Evolutionary conservation across 2,888 invertebrate species (phyloP).

Genomic region (Drosophila engyochracea): DNA sequence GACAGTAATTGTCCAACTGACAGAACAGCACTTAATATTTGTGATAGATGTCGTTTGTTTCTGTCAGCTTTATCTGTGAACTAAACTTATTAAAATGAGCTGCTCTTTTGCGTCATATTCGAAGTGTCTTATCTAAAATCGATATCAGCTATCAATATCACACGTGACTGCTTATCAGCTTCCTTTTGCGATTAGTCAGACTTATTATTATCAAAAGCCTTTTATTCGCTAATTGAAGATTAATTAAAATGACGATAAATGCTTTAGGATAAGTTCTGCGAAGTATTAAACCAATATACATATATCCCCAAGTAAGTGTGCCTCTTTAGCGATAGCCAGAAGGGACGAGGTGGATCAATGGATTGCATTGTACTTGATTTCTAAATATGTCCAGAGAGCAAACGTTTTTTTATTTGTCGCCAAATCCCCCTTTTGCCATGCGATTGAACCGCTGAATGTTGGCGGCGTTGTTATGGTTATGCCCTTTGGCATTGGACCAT

Average conservation of each 20-base stretch:
- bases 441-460: constrained; percentile 40
- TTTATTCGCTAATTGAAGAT: neutral
- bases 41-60: constrained; percentile 20
- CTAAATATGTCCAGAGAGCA: constrained; percentile 23
- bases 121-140: constrained; percentile 38
- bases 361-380: constrained; percentile 42
- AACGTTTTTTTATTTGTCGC: constrained; percentile 31
- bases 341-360: neutral
- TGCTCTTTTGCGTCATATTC: constrained; percentile 26
- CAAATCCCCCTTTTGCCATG: neutral
- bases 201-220: neutral
- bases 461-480: constrained; percentile 74
- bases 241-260: neutral
- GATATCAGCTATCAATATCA: constrained; percentile 18
- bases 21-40: constrained; percentile 17
- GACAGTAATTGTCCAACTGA: constrained; percentile 37
- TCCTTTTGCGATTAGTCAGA: constrained; percentile 5
- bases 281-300: neutral
- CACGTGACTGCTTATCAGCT: constrained; percentile 42
- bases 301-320: neutral
- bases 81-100: constrained; percentile 21
- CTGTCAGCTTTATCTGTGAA: constrained; percentile 35
- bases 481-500: constrained; percentile 69
- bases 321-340: neutral
- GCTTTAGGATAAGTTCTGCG: neutral